Base-by-base conservation (phyloP, 2,888 invertebrate species). In the Eristalis pertinax region DNA sequence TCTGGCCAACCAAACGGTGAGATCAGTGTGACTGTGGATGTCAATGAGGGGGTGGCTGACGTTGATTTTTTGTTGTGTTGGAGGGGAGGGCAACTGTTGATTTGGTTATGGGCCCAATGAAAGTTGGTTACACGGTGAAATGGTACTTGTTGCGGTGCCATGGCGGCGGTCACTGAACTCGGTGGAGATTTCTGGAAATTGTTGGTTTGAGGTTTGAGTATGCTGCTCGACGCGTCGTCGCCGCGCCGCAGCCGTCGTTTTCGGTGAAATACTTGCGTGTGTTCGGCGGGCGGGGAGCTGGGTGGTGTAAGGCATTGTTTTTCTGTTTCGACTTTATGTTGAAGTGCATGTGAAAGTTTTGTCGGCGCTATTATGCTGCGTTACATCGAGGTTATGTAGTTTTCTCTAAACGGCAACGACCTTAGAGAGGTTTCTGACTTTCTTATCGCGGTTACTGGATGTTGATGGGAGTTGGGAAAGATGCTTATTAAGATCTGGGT, bases 151-250 rank as follows among this genome's bases (percentile, higher is more conserved):
- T 70, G 82, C 82, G 26, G 58, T 15, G 35, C 43, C 56, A 32
- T 78, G 86, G 63, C 24, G 50, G 24, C 78, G 82, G 85, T 86
- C 78, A 22, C 62, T 75, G 86, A 86, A 86, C 85, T 78, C 32
- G 5, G 11, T 50, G 43, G 69, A 81, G 68, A 43, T 58, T 80
- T 73, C n/a, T 32, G 35, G 77, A 65, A 81, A 67, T 19, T 19
- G 24, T 11, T 24, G 24, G 60, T 11, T 50, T 19, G 50, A 50
- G 24, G 60, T 11, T 50, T 50, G 50, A 19, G 50, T 19, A 50
- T 19, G 50, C 50, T 19, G 50, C 50, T 50, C 4, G 43, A 50
- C n/a, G n/a, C 24, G 11, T 8, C n/a, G n/a, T n/a, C n/a, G n/a
- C n/a, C n/a, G n/a, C n/a, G n/a, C n/a, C n/a, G n/a, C n/a, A 8